Conservation (phyloP, 2,888 invertebrate species). For the Tridacna crocea region DNA sequence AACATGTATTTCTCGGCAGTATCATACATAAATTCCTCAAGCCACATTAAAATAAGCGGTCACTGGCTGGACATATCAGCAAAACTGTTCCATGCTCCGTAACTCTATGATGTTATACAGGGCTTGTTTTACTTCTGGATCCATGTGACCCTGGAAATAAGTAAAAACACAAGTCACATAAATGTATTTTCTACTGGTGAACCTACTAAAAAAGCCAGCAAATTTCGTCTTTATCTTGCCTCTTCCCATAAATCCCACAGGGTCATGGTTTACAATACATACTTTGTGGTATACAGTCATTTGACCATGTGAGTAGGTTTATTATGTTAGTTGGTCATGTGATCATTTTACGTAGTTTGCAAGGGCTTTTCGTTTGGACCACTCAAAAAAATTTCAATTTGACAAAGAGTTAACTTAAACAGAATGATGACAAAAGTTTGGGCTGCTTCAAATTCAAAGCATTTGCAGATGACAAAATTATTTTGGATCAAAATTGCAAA, state of each 20-base stretch:
- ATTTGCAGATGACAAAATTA: background rate
- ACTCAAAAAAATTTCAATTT: too few species aligned
- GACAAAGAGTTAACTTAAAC: too few species aligned
- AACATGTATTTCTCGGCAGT: too few species aligned
- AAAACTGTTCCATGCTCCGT: slow-evolving; percentile 79
- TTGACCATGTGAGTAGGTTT: too few species aligned
- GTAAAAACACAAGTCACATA: background rate
- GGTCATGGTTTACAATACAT: too few species aligned
- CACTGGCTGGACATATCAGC: slow-evolving; percentile 46
- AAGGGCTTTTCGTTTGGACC: too few species aligned
- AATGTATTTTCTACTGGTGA: background rate
- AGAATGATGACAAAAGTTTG: background rate
- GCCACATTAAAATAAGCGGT: background rate
- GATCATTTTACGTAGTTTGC: too few species aligned
- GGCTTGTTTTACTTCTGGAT: slow-evolving; percentile 78
- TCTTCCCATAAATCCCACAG: too few species aligned
- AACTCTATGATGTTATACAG: slow-evolving; percentile 79
- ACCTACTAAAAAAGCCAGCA: background rate
- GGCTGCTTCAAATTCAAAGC: background rate
- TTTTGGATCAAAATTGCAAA: background rate
- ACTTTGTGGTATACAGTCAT: too few species aligned
- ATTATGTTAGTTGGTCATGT: too few species aligned
- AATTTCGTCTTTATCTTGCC: too few species aligned
- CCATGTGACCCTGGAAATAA: slow-evolving; percentile 79
- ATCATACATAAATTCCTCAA: too few species aligned